Percentiles rank a stretch among this genome's conserved stretches.
Conservation (phyloP, 2,888 invertebrate species). For the Apomyelois bistriatella region DNA sequence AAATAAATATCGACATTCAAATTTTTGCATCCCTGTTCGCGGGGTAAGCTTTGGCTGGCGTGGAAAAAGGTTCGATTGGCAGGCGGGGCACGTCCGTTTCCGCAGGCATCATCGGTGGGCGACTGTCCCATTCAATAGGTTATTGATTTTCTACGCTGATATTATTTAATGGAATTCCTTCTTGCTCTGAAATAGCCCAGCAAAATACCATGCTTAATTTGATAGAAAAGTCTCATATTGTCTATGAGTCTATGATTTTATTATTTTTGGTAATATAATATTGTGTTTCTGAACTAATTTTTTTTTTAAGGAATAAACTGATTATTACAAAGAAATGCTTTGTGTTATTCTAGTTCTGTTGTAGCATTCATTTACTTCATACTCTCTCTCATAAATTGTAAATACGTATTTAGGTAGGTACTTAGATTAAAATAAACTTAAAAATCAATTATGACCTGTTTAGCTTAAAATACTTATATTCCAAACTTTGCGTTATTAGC, state of each 20-base stretch:
- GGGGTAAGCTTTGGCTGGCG: not conserved
- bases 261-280: not conserved
- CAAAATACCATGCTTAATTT: not conserved
- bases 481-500: too few species aligned
- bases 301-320: too few species aligned
- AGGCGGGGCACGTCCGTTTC: slow-evolving; percentile 19
- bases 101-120: slow-evolving; percentile 20
- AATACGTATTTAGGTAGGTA: too few species aligned
- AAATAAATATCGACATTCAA: too few species aligned
- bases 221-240: not conserved
- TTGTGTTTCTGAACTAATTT: too few species aligned
- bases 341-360: too few species aligned
- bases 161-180: slow-evolving; percentile 6
- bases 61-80: slow-evolving; percentile 19
- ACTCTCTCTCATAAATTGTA: too few species aligned
- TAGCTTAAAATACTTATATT: too few species aligned
- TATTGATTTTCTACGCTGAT: slow-evolving; percentile 6
- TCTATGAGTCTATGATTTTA: not conserved
- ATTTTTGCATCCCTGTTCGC: not conserved
- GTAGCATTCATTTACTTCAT: too few species aligned
- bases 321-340: too few species aligned
- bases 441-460: too few species aligned
- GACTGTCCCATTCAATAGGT: slow-evolving; percentile 15
- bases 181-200: not conserved
- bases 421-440: too few species aligned